phyloP scores from a whole-genome alignment of 2,797 vertebrate genomes.

The Carcharodon carcharias region DNA sequence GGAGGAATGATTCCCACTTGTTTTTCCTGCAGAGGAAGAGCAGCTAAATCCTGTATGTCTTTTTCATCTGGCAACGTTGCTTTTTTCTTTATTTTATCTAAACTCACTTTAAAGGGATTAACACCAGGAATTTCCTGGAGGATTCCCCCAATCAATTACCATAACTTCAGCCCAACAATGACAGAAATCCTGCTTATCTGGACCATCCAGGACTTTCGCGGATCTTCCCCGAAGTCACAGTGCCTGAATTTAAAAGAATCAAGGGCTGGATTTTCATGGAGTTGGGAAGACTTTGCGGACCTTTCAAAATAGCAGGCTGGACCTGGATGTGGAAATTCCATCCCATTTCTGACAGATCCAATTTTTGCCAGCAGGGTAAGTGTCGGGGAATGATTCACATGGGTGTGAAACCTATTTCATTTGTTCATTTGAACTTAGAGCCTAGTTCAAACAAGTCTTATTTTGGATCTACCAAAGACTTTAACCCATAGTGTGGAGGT shows the following conservation, averaged over 20 bases:
- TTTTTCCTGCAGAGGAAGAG: not conserved
- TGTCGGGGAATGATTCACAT: too few relatives aligned
- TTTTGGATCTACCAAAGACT: too few relatives aligned
- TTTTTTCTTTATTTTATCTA: not conserved
- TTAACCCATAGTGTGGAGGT: too few relatives aligned
- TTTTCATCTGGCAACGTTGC: not conserved
- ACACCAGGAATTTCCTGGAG: not conserved
- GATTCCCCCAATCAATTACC: not conserved
- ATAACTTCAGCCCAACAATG: not conserved
- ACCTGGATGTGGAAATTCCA: too few relatives aligned
- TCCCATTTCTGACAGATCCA: too few relatives aligned
- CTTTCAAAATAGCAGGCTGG: too few relatives aligned
- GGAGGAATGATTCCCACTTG: not conserved
- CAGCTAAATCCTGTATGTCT: not conserved
- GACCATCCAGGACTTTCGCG: not conserved
- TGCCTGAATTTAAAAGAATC: not conserved
- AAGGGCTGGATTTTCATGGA: not conserved
- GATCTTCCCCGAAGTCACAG: not conserved
- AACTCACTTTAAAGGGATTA: not conserved
- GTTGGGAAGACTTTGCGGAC: too few relatives aligned
- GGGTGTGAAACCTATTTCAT: too few relatives aligned
- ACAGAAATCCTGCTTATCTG: not conserved
- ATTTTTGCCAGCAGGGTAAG: too few relatives aligned
- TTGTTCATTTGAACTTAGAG: too few relatives aligned
- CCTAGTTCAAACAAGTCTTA: too few relatives aligned